Conservation (phyloP, 2,797 vertebrate genomes). For the Cheracebus regulus region DNA sequence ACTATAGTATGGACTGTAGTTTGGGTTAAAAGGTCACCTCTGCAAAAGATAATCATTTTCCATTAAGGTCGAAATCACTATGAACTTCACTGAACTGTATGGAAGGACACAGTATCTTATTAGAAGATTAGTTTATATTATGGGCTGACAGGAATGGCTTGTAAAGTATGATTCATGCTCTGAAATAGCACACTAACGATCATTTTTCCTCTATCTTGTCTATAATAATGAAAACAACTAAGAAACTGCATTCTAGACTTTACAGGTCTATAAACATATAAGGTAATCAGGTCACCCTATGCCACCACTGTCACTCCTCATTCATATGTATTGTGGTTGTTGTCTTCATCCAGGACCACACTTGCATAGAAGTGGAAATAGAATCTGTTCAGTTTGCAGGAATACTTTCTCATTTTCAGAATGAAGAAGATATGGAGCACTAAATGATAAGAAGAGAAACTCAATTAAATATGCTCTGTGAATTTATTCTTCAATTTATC, state of each 20-base stretch:
- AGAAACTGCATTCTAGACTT: conserved; percentile 53
- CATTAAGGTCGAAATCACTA: conserved; percentile 46
- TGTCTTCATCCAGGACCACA: neutral
- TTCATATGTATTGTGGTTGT: neutral
- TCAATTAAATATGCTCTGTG: neutral
- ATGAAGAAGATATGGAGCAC: neutral
- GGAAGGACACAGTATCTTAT: conserved; percentile 71
- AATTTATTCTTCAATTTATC: neutral
- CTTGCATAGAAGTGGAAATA: neutral
- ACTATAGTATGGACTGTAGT: neutral
- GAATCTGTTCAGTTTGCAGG: neutral
- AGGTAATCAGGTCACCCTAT: conserved; percentile 27
- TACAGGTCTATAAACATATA: conserved; percentile 58
- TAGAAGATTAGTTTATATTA: conserved; percentile 77
- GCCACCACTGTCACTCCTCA: neutral
- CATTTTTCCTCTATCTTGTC: conserved; percentile 55
- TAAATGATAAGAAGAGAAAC: neutral
- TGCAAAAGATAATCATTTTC: conserved; percentile 62
- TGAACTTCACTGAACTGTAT: conserved; percentile 53
- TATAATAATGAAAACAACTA: conserved; percentile 66
- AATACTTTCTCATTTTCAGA: neutral
- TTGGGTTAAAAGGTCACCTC: conserved; percentile 68
- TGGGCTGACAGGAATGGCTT: conserved; percentile 66
- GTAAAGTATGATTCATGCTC: conserved; percentile 75
- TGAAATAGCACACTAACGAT: conserved; percentile 62